phyloP scores from a whole-genome alignment of 2,797 vertebrate genomes.

The Pangasius larnaudii region DNA sequence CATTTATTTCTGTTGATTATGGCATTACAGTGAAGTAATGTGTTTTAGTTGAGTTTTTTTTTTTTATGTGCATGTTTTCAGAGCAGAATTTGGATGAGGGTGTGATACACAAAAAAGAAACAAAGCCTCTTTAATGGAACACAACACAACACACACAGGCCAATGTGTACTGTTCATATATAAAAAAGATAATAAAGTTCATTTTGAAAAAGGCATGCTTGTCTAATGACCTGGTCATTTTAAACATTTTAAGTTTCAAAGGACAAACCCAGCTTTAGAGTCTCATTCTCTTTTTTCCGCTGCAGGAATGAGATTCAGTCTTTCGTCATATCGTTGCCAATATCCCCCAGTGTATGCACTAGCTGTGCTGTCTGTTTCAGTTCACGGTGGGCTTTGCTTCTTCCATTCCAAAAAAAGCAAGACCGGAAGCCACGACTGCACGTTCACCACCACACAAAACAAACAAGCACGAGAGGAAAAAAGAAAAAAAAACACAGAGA shows the following conservation, averaged over 20 bases:
- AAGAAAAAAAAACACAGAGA: conserved; percentile 70
- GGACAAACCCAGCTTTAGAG: conserved; percentile 40
- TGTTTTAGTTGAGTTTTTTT: neutral
- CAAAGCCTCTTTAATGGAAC: conserved; percentile 79
- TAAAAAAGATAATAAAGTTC: conserved; percentile 76
- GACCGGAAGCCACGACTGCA: conserved; percentile 68
- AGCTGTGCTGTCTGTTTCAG: conserved; percentile 69
- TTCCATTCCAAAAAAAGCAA: conserved; percentile 79
- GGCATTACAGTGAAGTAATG: conserved; percentile 69
- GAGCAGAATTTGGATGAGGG: conserved; percentile 72
- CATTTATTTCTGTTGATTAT: conserved; percentile 74
- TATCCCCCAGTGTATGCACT: conserved; percentile 53
- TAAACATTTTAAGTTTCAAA: conserved; percentile 64
- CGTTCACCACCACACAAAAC: conserved; percentile 67
- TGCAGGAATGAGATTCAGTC: conserved; percentile 65
- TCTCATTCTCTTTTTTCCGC: conserved; percentile 41
- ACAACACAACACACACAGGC: conserved; percentile 71
- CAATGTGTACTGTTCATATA: conserved; percentile 64
- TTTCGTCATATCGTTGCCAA: conserved; percentile 70
- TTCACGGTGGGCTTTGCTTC: conserved; percentile 79
- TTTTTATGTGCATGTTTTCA: conserved; percentile 26
- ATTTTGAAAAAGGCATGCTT: conserved; percentile 79
- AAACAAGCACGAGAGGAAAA: conserved; percentile 69
- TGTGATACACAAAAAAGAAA: conserved; percentile 78
- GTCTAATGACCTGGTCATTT: conserved; percentile 60